A percentile compares a stretch with the other conserved stretches of the same genome.
These are phyloP conservation scores for Harlomillsia oculata DNA, from an alignment of 1,140 invertebrate species.

Conservation along the genomic window DNA sequence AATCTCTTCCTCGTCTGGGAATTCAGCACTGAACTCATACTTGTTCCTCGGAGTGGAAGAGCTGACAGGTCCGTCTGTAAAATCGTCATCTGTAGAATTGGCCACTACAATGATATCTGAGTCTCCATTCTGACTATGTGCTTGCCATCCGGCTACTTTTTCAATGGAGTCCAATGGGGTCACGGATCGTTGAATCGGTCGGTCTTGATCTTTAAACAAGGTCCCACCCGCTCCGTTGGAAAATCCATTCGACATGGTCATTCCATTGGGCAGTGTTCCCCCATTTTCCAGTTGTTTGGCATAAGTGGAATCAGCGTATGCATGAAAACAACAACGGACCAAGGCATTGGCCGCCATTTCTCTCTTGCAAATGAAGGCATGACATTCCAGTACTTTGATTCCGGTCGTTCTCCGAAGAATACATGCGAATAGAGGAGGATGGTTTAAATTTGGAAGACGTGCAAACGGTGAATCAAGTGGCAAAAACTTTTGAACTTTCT, in stretches of 20 bases:
- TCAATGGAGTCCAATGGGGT: constrained; percentile 35
- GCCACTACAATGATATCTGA: constrained; percentile 35
- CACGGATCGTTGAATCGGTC: constrained; percentile 33
- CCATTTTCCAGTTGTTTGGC: constrained; percentile 60
- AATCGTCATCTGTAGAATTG: constrained; percentile 35
- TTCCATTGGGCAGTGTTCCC: constrained; percentile 44
- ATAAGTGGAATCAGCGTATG: constrained; percentile 86
- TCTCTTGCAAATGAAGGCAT: constrained; percentile 94
- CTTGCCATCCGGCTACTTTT: constrained; percentile 35
- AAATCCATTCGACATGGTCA: constrained; percentile 40
- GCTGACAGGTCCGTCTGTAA: constrained; percentile 39
- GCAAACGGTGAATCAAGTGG: constrained; percentile 94
- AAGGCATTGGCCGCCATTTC: constrained; percentile 89
- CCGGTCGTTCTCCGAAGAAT: constrained; percentile 89
- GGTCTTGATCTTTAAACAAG: constrained; percentile 29
- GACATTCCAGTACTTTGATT: constrained; percentile 98
- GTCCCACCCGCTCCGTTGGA: constrained; percentile 41
- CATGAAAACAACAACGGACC: constrained; percentile 87
- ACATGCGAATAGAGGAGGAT: constrained; percentile 94
- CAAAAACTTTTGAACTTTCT: constrained; percentile 55
- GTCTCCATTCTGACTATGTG: constrained; percentile 35
- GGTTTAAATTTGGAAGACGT: constrained; percentile 66
- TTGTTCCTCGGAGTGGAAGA: constrained; percentile 39
- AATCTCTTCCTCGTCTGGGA: constrained; percentile 58
- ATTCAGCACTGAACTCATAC: constrained; percentile 33